Evolutionary conservation across 2,888 invertebrate genomes (phyloP), one percentile per base, ranked within the genome.

Genomic region (Drosophila silvestris): DNA sequence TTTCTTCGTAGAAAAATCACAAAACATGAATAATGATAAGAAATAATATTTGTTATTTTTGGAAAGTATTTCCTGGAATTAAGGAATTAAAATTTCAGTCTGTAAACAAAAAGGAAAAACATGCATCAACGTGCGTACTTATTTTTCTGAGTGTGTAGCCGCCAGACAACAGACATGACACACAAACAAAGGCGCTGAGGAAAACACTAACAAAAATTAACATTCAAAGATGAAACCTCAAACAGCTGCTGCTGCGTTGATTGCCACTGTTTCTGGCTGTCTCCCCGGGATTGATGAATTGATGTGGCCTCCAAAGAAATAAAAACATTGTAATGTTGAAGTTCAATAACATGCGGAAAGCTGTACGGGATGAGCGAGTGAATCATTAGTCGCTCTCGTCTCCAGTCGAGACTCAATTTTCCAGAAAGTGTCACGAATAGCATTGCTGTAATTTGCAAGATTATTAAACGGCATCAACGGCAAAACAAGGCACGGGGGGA

Each of bases 281-380:
- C 35, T 35, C 32, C n/a, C 9, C 28, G 59, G 30, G 39, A 60
- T 70, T 58, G 70, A 71, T 57, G 56, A 57, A 57, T 47, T 47
- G 47, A 26, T 44, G 50, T 65, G 68, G 61, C 74, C 78, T 77
- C 47, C 47, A 47, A 53, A 37, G 14, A 22, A 51, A 33, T 47
- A 66, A 52, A 33, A 62, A 37, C 37, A 16, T 30, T 61, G 44
- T 16, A 39, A 66, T 59, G 58, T 66, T 68, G 47, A 80, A 74
- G 70, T 77, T 79, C 80, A 80, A 79, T 66, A 74, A 58, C 77
- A 78, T 66, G 52, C 61, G 61, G 52, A 70, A 71, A 53, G 30
- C 44, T 58, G 22, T 6, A 50, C 26, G 61, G 0, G 0, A 28
- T 44, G n/a, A 26, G 19, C 53, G n/a, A 37, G 47, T 71, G 79